A percentile compares a stretch with the other conserved stretches of the same genome.
These are phyloP conservation scores for Oryctes rhinoceros DNA, from an alignment of 1,140 invertebrate species.

Conservation along the genomic window DNA sequence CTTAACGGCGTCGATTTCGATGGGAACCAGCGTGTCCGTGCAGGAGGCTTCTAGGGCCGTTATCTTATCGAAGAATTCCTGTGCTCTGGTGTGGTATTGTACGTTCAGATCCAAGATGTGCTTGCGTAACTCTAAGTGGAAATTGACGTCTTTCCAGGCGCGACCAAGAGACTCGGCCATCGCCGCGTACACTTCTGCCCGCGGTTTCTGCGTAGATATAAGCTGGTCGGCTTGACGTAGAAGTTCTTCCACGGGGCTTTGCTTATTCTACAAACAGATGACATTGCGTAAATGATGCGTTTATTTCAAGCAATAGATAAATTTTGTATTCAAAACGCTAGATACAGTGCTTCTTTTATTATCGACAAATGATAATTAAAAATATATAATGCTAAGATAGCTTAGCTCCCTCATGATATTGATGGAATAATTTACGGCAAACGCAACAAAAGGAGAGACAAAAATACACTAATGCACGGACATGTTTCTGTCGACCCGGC, in stretches of 20 bases:
- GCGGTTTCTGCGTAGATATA: slow-evolving; percentile 79
- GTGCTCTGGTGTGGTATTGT: slow-evolving; percentile 75
- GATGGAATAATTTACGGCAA: no score
- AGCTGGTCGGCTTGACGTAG: slow-evolving; percentile 85
- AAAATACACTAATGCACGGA: no score
- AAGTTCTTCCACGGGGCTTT: slow-evolving; percentile 90
- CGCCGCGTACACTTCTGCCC: slow-evolving; percentile 84
- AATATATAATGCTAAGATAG: no score
- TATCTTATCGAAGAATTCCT: slow-evolving; percentile 76
- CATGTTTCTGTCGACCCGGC: no score
- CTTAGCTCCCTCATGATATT: no score
- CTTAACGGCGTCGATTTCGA: slow-evolving; percentile 74
- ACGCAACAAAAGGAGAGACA: no score
- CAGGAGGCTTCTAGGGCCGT: slow-evolving; percentile 73
- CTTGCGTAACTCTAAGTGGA: slow-evolving; percentile 79
- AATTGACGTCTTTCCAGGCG: slow-evolving; percentile 89
- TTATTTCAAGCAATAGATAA: no score
- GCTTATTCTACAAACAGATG: slow-evolving; percentile 75
- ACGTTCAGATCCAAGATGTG: slow-evolving; percentile 80
- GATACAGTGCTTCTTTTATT: no score
- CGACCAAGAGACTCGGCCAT: slow-evolving; percentile 90
- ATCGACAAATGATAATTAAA: no score
- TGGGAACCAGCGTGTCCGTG: slow-evolving; percentile 69
- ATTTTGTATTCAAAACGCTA: no score
- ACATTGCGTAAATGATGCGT: not conserved